A percentile compares a stretch with the other conserved stretches of the same genome.
phyloP scores from a whole-genome alignment of 2,113 vertebrate genomes.

The Oophaga pumilio region DNA sequence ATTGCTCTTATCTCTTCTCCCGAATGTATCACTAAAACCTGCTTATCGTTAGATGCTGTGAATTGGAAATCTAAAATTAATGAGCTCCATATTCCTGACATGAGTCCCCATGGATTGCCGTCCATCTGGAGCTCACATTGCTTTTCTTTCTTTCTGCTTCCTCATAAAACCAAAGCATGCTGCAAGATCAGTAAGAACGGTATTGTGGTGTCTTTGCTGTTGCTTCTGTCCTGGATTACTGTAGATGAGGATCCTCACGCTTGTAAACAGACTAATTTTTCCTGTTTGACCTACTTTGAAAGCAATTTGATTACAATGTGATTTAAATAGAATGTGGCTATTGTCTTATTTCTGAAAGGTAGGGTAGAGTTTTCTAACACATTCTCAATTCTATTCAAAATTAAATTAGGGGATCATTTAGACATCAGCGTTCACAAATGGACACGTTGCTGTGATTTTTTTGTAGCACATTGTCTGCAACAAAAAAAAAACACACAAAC shows the following conservation, averaged over 20 bases:
- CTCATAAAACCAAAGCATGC: conserved; percentile 20
- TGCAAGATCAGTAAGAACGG: neutral
- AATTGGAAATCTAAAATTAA: conserved; percentile 56
- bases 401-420: too few species aligned
- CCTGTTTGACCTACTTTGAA: conserved; percentile 25
- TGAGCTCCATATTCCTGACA: conserved; percentile 53
- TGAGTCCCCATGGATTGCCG: conserved; percentile 40
- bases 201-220: conserved; percentile 13
- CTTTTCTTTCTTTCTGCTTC: conserved; percentile 1
- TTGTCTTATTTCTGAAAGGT: neutral
- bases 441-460: too few species aligned
- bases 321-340: neutral
- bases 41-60: conserved; percentile 50
- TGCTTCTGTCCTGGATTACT: conserved; percentile 33
- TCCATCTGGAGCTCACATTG: conserved; percentile 52
- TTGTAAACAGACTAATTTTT: conserved; percentile 15
- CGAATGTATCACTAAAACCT: conserved; percentile 52
- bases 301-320: neutral
- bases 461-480: too few species aligned
- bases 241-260: conserved; percentile 7
- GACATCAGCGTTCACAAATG: too few species aligned
- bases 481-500: too few species aligned
- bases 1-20: conserved; percentile 52
- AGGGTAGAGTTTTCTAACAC: neutral
- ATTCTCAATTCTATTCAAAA: too few species aligned